A percentile compares a stretch with the other conserved stretches of the same genome.
Conservation (phyloP, 2,888 invertebrate genomes). For the Acleris cristana region DNA sequence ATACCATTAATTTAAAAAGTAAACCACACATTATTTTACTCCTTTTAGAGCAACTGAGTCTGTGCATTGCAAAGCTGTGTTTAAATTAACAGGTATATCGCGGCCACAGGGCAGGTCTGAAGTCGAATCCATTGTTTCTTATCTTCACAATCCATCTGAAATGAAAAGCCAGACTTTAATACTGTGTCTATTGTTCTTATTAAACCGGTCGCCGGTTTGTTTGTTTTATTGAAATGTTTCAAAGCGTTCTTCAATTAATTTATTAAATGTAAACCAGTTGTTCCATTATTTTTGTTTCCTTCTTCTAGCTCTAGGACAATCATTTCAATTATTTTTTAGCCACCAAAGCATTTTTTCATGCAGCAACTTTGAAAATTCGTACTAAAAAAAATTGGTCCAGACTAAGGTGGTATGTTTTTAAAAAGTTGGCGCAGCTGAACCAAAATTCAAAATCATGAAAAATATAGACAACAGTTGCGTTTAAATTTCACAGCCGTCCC, state of each 20-base stretch:
- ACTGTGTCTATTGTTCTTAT: constrained; percentile 6
- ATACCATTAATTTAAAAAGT: background rate
- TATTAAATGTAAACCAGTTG: background rate
- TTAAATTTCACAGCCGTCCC: too few relatives aligned
- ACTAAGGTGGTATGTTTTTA: too few relatives aligned
- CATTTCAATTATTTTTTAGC: too few relatives aligned
- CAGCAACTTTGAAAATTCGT: too few relatives aligned
- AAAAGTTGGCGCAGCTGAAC: too few relatives aligned
- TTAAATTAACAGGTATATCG: constrained; percentile 10
- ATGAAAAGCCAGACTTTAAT: constrained; percentile 13
- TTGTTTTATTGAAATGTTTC: background rate
- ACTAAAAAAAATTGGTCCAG: too few relatives aligned
- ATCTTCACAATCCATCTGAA: constrained; percentile 12
- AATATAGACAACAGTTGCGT: too few relatives aligned
- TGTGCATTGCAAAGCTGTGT: background rate
- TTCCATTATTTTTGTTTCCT: background rate
- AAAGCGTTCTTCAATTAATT: background rate
- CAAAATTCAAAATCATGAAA: too few relatives aligned
- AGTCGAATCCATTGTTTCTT: constrained; percentile 14
- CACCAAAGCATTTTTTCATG: too few relatives aligned
- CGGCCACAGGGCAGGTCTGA: constrained; percentile 6
- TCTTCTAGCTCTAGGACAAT: too few relatives aligned
- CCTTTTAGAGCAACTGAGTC: background rate
- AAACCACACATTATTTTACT: background rate
- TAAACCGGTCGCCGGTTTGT: background rate